phyloP scores from a whole-genome alignment of 2,113 vertebrate species.

The Hippocampus guttulatus region DNA sequence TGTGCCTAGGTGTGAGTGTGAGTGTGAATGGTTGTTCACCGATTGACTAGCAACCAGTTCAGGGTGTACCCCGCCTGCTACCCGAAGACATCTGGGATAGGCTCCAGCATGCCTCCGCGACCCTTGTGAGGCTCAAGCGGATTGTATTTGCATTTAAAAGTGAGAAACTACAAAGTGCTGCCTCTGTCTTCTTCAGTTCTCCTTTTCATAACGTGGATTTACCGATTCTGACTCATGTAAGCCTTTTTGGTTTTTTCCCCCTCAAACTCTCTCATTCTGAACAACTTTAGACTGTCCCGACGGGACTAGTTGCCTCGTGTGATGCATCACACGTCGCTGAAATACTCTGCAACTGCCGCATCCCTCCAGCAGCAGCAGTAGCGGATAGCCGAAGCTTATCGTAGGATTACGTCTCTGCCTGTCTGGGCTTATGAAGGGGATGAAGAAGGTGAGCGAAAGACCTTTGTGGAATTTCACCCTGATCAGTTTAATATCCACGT shows the following conservation, averaged over 20 bases:
- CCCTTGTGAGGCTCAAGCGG: too few species aligned
- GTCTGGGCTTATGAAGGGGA: conserved; percentile 13
- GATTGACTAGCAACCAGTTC: too few species aligned
- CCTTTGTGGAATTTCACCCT: conserved; percentile 22
- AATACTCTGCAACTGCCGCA: neutral
- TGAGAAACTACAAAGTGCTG: neutral
- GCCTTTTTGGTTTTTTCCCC: neutral
- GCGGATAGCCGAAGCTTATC: conserved; percentile 27
- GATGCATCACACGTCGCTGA: neutral
- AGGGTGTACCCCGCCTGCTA: too few species aligned
- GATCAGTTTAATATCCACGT: conserved; percentile 32
- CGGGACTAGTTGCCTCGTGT: conserved; percentile 25
- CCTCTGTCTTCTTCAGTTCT: neutral
- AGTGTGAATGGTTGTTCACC: too few species aligned
- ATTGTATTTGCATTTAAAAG: too few species aligned
- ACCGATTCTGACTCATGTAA: conserved; percentile 1
- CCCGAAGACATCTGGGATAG: too few species aligned
- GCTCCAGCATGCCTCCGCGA: too few species aligned
- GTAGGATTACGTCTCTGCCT: conserved; percentile 24
- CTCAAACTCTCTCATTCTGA: conserved; percentile 12
- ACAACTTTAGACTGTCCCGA: conserved; percentile 26
- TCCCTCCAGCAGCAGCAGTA: neutral
- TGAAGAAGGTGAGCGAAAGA: conserved; percentile 36
- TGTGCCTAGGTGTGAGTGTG: too few species aligned
- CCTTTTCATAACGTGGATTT: neutral